Conservation (phyloP, 2,113 vertebrate genomes). For the Arenaria interpres region DNA sequence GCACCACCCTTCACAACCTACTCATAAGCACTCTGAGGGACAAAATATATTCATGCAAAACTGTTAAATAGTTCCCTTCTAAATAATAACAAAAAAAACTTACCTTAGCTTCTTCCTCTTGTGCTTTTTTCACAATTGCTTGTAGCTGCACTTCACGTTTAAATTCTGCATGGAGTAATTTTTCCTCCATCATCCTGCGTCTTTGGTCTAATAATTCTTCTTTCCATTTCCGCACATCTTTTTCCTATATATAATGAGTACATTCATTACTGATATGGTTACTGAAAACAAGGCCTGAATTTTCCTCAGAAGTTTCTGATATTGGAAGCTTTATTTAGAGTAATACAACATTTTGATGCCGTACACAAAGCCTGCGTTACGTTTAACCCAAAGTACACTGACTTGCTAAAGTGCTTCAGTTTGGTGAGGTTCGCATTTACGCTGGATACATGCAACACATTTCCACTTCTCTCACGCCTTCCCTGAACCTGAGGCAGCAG, state of each 20-base stretch:
- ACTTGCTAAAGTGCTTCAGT: not conserved
- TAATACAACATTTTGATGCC: not conserved
- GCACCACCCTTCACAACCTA: not conserved
- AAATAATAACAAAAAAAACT: not conserved
- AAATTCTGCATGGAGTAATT: conserved; percentile 93
- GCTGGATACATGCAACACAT: not conserved
- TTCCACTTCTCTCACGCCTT: not conserved
- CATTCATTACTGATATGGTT: not conserved
- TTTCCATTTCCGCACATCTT: conserved; percentile 98
- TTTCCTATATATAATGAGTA: conserved; percentile 79
- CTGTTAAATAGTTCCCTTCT: not conserved
- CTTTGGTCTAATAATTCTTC: conserved; percentile 95
- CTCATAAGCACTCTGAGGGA: not conserved
- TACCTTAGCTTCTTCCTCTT: conserved; percentile 98
- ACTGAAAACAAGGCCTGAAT: not conserved
- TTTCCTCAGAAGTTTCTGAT: not conserved
- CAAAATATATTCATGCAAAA: not conserved
- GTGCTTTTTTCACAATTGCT: conserved; percentile 98
- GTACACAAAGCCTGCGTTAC: not conserved
- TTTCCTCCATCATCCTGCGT: conserved; percentile 98
- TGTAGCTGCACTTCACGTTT: conserved; percentile 96
- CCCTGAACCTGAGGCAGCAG: not conserved
- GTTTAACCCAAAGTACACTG: not conserved
- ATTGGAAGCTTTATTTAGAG: not conserved
- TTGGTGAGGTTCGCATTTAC: not conserved